These are phyloP conservation scores for Columba janthina DNA, from an alignment of 2,113 vertebrate species.

Conservation along the genomic window DNA sequence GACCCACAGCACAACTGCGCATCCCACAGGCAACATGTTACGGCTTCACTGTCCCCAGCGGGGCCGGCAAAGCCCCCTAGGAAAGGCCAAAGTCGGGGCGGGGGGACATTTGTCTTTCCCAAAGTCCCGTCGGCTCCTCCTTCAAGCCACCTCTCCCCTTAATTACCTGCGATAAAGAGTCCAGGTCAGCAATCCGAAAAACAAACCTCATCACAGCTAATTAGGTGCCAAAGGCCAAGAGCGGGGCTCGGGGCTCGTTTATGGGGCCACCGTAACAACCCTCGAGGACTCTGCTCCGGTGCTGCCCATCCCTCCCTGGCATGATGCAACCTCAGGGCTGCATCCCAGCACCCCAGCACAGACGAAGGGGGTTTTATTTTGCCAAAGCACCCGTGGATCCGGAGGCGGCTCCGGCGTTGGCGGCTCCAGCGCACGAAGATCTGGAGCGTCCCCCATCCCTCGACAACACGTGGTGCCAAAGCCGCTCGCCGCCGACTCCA, in stretches of 20 bases:
- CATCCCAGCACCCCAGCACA: too few relatives aligned
- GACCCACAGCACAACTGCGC: accelerated
- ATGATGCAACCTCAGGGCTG: not conserved
- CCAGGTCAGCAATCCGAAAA: not conserved
- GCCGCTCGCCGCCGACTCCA: not conserved
- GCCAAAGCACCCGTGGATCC: not conserved
- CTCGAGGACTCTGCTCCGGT: not conserved
- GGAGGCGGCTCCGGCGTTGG: not conserved
- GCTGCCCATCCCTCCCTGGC: constrained; percentile 7
- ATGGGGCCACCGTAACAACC: not conserved
- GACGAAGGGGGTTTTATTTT: not conserved
- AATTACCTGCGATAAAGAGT: not conserved
- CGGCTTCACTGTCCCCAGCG: accelerated
- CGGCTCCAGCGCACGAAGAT: not conserved
- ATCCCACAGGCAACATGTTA: accelerated
- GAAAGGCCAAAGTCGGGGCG: not conserved
- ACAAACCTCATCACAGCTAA: not conserved
- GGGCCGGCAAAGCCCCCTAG: not conserved
- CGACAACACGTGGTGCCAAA: not conserved
- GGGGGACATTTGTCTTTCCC: not conserved
- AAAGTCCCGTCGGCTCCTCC: not conserved
- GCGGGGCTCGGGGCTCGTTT: not conserved
- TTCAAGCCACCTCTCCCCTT: not conserved
- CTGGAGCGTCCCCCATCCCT: not conserved
- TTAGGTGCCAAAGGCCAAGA: constrained; percentile 39